Evolutionary conservation across 1,140 invertebrate genomes (phyloP), one percentile per base, ranked within the genome.

Genomic region (Theocolax elegans): DNA sequence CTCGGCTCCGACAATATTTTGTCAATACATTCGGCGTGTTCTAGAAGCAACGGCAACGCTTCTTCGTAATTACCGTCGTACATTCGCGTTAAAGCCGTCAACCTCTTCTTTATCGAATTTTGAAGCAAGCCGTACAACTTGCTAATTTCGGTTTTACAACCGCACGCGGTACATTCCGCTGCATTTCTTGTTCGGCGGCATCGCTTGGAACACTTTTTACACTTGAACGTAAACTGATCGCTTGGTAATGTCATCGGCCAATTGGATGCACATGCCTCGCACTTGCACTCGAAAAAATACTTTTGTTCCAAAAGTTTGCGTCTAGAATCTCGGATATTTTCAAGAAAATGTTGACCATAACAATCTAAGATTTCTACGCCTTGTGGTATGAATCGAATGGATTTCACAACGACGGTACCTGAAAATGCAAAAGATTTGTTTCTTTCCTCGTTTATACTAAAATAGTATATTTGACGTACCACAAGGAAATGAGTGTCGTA

Each of bases 311-410:
- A 80, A 53, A 84, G 79, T 25, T 83, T 72, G 27, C 81, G 79
- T 23, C 90, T 81, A 13, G 84, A 77, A 15, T 77, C 54, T 63
- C 73, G 78, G 2, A 74, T 42, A 40, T 84, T 84, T 2, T 80
- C 79, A 1, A 89, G 80, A 79, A 87, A 90, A 29, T 88, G 81
- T 17, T 86, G 87, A 17, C 90, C 90, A 78, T 91, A 91, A 68
- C 89, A 89, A 74, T 91, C 90, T 0, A 88, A 76, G 13, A 91
- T 83, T 75, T 91, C 89, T 29, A 84, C 80, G 3, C 87, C 89
- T 71, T 86, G 83, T 23, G 73, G 64, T 42, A 89, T 86, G 27
- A 79, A 80, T 25, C 83, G 80, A 10, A 89, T 80, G 0, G 88
- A 80, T 72, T 87, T 81, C 1, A 90, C 87, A 15, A 90, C 85